These are phyloP conservation scores for Dryas iulia DNA, from an alignment of 1,140 invertebrate genomes.

Conservation along the genomic window DNA sequence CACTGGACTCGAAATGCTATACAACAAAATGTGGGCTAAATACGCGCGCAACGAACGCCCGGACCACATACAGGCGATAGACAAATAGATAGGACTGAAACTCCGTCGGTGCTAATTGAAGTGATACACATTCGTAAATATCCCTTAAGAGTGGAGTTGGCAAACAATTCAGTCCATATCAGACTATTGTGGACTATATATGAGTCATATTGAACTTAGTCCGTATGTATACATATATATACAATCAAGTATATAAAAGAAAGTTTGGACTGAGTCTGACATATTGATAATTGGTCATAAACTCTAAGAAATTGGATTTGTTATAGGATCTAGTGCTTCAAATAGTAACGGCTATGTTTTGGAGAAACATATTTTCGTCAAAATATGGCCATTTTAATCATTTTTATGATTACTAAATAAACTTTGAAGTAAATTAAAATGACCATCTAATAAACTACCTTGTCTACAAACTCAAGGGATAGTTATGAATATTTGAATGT, in stretches of 20 bases:
- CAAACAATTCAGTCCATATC: not conserved
- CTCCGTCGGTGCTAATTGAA: constrained; percentile 44
- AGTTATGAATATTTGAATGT: not conserved
- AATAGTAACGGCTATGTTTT: not conserved
- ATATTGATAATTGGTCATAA: not conserved
- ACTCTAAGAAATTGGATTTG: no score
- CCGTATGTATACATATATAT: not conserved
- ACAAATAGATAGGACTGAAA: constrained; percentile 57
- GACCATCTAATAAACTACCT: not conserved
- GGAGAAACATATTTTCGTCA: not conserved
- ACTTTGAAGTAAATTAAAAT: not conserved
- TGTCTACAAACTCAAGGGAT: not conserved
- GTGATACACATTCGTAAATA: constrained; percentile 9
- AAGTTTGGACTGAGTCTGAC: not conserved
- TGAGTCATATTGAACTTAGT: not conserved
- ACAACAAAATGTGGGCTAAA: constrained; percentile 92
- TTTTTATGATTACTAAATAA: no score
- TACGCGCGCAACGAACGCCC: constrained; percentile 87
- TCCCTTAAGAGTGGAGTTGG: not conserved
- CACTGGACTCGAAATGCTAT: constrained; percentile 93
- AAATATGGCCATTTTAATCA: not conserved
- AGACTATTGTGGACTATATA: not conserved
- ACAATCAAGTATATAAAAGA: not conserved
- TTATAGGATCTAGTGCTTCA: not conserved
- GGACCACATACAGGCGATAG: constrained; percentile 88